Percentiles rank a stretch among this genome's conserved stretches.
These are phyloP conservation scores for Chrysemys picta DNA, from an alignment of 2,113 vertebrate species.

Conservation along the genomic window DNA sequence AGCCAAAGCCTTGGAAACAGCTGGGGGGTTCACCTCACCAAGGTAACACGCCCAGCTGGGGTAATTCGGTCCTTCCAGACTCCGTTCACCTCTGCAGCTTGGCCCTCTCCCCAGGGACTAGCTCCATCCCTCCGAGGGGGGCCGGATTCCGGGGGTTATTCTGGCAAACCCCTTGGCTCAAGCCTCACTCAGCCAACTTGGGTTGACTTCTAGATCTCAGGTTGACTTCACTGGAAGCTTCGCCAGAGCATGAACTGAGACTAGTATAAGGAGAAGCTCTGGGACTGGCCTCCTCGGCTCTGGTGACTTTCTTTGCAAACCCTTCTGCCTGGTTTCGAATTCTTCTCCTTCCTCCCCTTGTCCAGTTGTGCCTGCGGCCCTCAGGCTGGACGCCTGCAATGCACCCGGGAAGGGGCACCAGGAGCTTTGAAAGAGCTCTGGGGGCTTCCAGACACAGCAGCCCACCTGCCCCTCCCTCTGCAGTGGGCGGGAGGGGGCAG, in stretches of 20 bases:
- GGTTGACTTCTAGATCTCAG: not conserved
- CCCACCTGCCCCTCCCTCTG: too few species aligned
- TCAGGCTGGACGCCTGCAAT: not conserved
- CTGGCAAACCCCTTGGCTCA: not conserved
- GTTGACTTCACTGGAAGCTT: not conserved
- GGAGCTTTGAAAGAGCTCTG: not conserved
- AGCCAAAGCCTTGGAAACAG: not conserved
- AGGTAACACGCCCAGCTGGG: not conserved
- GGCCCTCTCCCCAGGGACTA: not conserved
- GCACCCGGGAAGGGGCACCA: not conserved
- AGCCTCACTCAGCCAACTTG: not conserved
- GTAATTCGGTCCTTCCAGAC: not conserved
- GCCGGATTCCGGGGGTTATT: not conserved
- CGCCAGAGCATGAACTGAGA: not conserved
- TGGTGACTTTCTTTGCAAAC: not conserved
- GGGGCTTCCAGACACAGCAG: too few species aligned
- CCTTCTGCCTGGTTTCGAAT: not conserved
- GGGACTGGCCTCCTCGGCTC: not conserved
- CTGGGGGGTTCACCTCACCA: not conserved
- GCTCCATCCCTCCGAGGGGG: not conserved
- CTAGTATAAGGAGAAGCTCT: not conserved
- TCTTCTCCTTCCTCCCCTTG: not conserved
- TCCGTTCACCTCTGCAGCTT: not conserved
- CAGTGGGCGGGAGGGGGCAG: not conserved
- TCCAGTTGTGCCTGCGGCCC: not conserved